These are phyloP conservation scores for Bugulina stolonifera DNA, from an alignment of 2,888 invertebrate genomes.

Conservation along the genomic window DNA sequence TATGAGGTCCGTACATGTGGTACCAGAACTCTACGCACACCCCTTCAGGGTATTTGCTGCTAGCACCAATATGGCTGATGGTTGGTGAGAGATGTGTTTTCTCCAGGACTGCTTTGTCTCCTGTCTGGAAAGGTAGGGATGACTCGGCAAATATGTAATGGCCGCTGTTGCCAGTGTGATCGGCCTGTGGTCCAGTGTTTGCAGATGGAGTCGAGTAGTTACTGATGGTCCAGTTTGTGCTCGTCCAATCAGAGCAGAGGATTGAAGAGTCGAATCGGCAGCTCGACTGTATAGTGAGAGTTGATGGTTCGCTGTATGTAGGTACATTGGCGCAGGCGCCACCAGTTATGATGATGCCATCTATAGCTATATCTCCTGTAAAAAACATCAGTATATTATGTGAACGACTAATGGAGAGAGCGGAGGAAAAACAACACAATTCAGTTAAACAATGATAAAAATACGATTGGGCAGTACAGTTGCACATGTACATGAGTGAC, in stretches of 20 bases:
- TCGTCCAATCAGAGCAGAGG: neutral
- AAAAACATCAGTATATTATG: neutral
- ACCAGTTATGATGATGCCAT: slow-evolving; percentile 37
- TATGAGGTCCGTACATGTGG: slow-evolving; percentile 30
- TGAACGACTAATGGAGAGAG: too few relatives aligned
- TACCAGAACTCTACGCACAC: slow-evolving; percentile 40
- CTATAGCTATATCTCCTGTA: slow-evolving; percentile 41
- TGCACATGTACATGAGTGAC: too few relatives aligned
- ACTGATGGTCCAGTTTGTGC: slow-evolving; percentile 23
- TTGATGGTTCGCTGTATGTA: neutral
- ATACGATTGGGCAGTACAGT: too few relatives aligned
- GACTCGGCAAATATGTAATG: slow-evolving; percentile 60
- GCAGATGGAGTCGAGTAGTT: slow-evolving; percentile 22
- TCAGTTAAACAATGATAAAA: too few relatives aligned
- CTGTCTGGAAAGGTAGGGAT: slow-evolving; percentile 58
- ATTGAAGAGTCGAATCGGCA: neutral
- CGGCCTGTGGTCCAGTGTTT: slow-evolving; percentile 27
- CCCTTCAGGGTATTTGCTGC: neutral
- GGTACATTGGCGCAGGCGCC: slow-evolving; percentile 35
- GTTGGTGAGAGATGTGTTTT: neutral
- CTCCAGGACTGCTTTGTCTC: slow-evolving; percentile 56
- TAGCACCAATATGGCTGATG: neutral
- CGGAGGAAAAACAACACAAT: too few relatives aligned
- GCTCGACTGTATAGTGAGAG: neutral
- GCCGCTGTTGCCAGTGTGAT: slow-evolving; percentile 31